Evolutionary conservation across 1,140 invertebrate genomes (phyloP).

Genomic region (Onthophagus taurus): DNA sequence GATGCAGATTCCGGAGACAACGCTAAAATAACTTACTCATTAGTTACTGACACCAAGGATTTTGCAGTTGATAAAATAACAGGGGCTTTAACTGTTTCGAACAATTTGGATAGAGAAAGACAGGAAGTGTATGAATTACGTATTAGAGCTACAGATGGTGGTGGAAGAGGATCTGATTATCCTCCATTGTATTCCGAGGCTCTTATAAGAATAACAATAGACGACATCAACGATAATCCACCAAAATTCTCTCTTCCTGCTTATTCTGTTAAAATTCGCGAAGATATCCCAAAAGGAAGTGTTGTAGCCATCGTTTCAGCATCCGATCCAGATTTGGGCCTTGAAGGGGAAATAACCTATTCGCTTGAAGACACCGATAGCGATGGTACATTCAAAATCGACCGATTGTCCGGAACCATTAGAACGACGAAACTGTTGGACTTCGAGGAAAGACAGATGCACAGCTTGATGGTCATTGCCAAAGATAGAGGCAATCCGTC

Average conservation of each 20-base stretch:
- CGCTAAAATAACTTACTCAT: conserved; percentile 64
- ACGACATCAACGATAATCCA: conserved; percentile 88
- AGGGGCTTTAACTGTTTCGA: conserved; percentile 68
- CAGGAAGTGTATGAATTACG: conserved; percentile 74
- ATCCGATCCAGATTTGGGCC: conserved; percentile 75
- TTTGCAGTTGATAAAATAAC: conserved; percentile 71
- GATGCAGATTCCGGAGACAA: conserved; percentile 80
- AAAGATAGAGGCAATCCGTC: conserved; percentile 68
- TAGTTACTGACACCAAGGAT: conserved; percentile 71
- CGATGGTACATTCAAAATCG: conserved; percentile 61
- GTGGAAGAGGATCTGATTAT: conserved; percentile 37
- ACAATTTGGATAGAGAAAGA: conserved; percentile 72
- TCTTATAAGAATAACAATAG: conserved; percentile 65
- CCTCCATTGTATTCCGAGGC: conserved; percentile 63
- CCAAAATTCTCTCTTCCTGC: conserved; percentile 66
- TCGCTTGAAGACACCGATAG: conserved; percentile 59
- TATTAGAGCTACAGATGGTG: conserved; percentile 71
- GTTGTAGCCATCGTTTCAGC: conserved; percentile 78
- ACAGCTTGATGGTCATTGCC: conserved; percentile 75
- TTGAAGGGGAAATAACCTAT: conserved; percentile 67
- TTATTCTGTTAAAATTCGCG: conserved; percentile 76
- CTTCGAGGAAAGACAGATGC: conserved; percentile 77
- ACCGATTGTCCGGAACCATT: conserved; percentile 73
- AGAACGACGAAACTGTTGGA: conserved; percentile 66
- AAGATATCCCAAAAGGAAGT: conserved; percentile 82